These are phyloP conservation scores for Shargacucullia verbasci DNA, from an alignment of 2,888 invertebrate species.

Conservation along the genomic window DNA sequence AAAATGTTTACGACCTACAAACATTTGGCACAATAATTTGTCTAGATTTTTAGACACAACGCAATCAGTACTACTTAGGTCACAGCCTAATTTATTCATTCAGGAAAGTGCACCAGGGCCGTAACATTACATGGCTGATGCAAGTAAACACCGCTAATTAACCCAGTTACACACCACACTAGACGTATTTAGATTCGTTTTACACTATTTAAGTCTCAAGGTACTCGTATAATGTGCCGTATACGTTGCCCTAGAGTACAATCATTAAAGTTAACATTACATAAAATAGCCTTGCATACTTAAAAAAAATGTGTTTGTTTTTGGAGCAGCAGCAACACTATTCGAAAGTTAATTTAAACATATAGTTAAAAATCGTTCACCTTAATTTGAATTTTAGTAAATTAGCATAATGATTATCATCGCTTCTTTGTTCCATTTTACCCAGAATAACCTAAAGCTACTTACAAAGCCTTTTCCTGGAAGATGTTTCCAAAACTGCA, in stretches of 20 bases:
- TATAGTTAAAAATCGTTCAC: no score
- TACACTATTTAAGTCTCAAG: slow-evolving; percentile 45
- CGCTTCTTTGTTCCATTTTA: no score
- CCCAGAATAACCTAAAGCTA: no score
- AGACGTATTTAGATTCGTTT: slow-evolving; percentile 46
- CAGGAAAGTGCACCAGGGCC: slow-evolving; percentile 55
- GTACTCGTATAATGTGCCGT: slow-evolving; percentile 12
- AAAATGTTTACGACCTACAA: slow-evolving; percentile 19
- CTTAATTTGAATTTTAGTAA: no score
- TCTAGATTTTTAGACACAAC: slow-evolving; percentile 30
- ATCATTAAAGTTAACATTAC: slow-evolving; percentile 19
- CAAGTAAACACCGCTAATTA: slow-evolving; percentile 60
- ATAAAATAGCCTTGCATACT: slow-evolving; percentile 9
- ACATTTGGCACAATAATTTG: slow-evolving; percentile 24
- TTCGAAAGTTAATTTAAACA: no score
- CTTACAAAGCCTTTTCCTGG: no score
- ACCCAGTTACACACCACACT: slow-evolving; percentile 55
- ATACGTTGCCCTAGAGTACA: slow-evolving; percentile 27
- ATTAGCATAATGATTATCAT: no score
- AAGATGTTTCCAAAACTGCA: no score
- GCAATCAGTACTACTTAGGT: slow-evolving; percentile 34
- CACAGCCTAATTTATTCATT: slow-evolving; percentile 58
- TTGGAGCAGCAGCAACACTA: no score
- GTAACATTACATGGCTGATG: slow-evolving; percentile 53
- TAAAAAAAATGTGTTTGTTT: no score